These are phyloP conservation scores for Masnerella sp. DNA, from an alignment of 2,888 invertebrate genomes.

Conservation along the genomic window DNA sequence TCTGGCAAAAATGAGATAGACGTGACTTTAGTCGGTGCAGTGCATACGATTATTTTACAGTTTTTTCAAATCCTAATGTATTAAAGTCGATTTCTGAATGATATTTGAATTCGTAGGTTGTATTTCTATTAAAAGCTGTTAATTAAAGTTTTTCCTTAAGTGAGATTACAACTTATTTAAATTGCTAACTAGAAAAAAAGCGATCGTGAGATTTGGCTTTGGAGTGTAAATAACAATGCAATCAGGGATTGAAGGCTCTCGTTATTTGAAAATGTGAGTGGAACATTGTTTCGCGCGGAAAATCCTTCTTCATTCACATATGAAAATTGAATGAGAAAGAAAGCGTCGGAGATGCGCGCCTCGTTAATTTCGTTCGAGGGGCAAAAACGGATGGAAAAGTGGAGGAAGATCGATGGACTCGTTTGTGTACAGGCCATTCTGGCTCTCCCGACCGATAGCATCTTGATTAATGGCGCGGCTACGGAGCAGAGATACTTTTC, in stretches of 20 bases:
- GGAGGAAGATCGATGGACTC: constrained; percentile 60
- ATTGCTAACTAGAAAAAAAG: too few species aligned
- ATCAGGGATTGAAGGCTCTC: background rate
- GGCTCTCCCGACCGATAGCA: constrained; percentile 51
- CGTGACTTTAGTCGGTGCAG: too few species aligned
- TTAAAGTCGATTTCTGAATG: too few species aligned
- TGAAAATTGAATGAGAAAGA: constrained; percentile 50
- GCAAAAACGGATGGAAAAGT: constrained; percentile 45
- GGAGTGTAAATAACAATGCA: constrained; percentile 11
- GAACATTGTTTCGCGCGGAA: constrained; percentile 28
- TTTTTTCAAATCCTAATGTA: too few species aligned
- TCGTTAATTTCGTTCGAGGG: constrained; percentile 59
- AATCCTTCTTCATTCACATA: constrained; percentile 52
- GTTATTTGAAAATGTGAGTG: constrained; percentile 18
- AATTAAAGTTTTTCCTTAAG: too few species aligned
- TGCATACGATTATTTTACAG: too few species aligned
- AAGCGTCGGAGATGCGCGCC: constrained; percentile 36
- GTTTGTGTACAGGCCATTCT: constrained; percentile 52
- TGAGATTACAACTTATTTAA: too few species aligned
- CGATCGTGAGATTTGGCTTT: too few species aligned
- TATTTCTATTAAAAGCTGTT: too few species aligned
- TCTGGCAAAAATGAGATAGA: too few species aligned
- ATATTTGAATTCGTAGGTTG: too few species aligned
- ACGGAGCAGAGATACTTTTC: constrained; percentile 43
- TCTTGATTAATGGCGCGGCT: constrained; percentile 58